Conservation (phyloP, 2,888 invertebrate genomes). For the Xylota segnis region DNA sequence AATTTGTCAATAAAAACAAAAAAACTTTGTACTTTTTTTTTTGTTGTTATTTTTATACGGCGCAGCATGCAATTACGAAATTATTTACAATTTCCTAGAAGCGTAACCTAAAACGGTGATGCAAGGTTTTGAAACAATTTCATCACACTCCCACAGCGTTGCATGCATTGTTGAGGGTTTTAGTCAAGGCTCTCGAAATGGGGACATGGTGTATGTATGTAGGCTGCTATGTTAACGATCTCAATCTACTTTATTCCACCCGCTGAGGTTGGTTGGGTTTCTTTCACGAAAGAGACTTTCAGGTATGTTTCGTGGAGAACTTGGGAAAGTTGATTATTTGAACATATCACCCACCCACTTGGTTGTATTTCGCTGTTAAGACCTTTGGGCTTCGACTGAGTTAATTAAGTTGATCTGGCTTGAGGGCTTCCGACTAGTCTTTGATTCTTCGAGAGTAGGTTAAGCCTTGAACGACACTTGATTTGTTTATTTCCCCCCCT, state of each 20-base stretch:
- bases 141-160: background rate
- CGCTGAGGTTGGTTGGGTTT: background rate
- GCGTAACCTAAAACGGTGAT: conserved; percentile 3
- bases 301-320: no score
- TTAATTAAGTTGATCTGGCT: no score
- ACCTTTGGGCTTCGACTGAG: no score
- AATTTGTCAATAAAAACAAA: conserved; percentile 32
- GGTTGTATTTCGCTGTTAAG: no score
- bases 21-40: background rate
- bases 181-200: conserved; percentile 19
- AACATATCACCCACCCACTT: no score
- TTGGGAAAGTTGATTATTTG: no score
- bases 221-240: conserved; percentile 5
- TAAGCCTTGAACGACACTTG: no score
- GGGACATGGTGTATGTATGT: background rate
- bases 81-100: background rate
- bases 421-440: no score
- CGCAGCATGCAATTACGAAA: conserved; percentile 16
- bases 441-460: no score
- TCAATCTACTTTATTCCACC: background rate
- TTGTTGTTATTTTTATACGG: background rate
- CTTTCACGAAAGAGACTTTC: no score
- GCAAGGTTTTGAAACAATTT: conserved; percentile 21
- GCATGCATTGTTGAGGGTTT: conserved; percentile 21
- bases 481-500: no score